phyloP scores from a whole-genome alignment of 2,113 vertebrate species.

The Laticauda laticaudata region DNA sequence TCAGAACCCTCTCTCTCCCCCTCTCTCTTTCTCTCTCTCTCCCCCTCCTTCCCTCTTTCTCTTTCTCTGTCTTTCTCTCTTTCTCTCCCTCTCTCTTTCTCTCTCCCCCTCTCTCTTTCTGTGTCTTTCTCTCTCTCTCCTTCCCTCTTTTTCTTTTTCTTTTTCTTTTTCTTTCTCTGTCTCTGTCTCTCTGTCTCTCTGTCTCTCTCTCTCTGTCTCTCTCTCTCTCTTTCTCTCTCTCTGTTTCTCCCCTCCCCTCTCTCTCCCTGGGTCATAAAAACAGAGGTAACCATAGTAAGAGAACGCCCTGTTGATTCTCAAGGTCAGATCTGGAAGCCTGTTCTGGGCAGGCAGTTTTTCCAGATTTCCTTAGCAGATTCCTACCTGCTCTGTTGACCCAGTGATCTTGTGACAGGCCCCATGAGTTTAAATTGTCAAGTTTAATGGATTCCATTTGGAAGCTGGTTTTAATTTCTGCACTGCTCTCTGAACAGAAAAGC shows the following conservation, averaged over 20 bases:
- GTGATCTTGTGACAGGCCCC: not conserved
- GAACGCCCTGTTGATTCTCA: not conserved
- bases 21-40: too few species aligned
- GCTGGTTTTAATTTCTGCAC: not conserved
- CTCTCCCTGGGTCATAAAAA: not conserved
- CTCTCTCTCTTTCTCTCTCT: rapidly evolving
- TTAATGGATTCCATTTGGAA: not conserved
- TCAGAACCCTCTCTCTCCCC: not conserved
- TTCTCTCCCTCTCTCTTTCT: too few species aligned
- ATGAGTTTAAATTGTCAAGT: not conserved
- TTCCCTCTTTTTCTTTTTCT: rapidly evolving
- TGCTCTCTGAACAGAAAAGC: not conserved
- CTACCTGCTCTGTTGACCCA: not conserved
- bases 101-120: too few species aligned
- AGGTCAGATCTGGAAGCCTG: not conserved
- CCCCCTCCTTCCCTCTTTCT: too few species aligned
- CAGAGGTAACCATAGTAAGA: not conserved
- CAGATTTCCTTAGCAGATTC: not conserved
- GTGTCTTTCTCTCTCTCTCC: too few species aligned
- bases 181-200: not conserved
- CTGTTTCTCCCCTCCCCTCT: not conserved
- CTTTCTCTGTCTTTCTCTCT: too few species aligned
- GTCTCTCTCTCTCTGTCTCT: not conserved
- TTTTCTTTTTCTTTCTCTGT: not conserved
- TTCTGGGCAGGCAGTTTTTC: not conserved